Evolutionary conservation across 2,797 vertebrate species (phyloP).

Genomic region (Lemur catta): DNA sequence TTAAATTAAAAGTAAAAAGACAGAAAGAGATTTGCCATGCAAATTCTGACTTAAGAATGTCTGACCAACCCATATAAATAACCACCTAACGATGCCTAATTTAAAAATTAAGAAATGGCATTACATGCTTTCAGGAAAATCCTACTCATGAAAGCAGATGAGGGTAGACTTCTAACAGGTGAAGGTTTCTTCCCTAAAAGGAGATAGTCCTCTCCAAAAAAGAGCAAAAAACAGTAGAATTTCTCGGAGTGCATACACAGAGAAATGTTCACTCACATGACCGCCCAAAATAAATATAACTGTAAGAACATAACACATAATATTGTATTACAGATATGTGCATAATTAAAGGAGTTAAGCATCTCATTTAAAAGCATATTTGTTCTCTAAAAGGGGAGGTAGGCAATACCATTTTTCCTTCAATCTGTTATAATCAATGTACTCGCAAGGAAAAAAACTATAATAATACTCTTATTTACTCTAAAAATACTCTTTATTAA

Average conservation of each 20-base stretch:
- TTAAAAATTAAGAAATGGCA: background rate
- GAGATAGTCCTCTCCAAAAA: background rate
- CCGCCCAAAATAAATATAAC: background rate
- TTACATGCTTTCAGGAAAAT: background rate
- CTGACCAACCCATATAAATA: background rate
- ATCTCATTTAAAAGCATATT: background rate
- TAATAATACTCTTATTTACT: background rate
- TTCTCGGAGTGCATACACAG: background rate
- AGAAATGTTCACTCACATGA: background rate
- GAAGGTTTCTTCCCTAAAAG: background rate
- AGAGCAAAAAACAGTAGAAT: background rate
- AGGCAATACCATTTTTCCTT: background rate
- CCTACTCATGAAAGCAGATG: background rate
- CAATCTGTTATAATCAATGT: background rate
- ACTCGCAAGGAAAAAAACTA: background rate
- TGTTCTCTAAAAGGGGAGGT: background rate
- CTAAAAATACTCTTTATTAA: background rate
- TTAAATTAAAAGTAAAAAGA: conserved; percentile 9
- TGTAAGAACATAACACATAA: background rate
- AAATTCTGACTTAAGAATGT: background rate
- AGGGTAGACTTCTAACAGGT: background rate
- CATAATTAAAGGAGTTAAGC: background rate
- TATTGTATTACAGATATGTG: background rate
- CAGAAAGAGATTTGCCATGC: background rate
- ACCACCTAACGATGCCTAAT: background rate